A percentile compares a stretch with the other conserved stretches of the same genome.
Conservation (phyloP, 1,140 invertebrate genomes). For the Scaptomyza montana region DNA sequence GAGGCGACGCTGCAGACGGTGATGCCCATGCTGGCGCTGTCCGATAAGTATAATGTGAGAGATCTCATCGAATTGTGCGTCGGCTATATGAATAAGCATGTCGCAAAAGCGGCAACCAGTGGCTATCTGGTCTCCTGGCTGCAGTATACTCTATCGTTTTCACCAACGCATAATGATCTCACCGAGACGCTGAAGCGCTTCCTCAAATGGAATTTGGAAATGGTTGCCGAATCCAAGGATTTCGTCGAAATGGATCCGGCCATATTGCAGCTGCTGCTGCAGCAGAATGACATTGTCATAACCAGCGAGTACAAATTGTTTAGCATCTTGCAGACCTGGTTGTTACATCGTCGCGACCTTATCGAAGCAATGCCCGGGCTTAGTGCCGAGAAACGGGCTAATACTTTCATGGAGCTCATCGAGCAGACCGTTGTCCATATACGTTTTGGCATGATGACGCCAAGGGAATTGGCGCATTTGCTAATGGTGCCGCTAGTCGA, state of each 20-base stretch:
- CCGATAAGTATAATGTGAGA: slow-evolving; percentile 97
- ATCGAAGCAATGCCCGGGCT: slow-evolving; percentile 83
- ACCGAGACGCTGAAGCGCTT: slow-evolving; percentile 90
- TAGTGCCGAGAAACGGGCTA: slow-evolving; percentile 80
- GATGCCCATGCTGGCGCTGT: slow-evolving; percentile 92
- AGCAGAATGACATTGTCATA: slow-evolving; percentile 94
- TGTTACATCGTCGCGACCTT: slow-evolving; percentile 87
- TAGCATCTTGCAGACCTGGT: slow-evolving; percentile 90
- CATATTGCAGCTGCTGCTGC: slow-evolving; percentile 90
- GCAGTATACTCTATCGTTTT: slow-evolving; percentile 93
- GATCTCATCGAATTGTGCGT: slow-evolving; percentile 93
- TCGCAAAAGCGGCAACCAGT: slow-evolving; percentile 91
- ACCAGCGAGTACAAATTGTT: slow-evolving; percentile 94
- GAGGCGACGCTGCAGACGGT: slow-evolving; percentile 92
- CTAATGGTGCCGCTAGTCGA: slow-evolving; percentile 90
- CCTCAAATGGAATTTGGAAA: slow-evolving; percentile 96
- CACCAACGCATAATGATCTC: slow-evolving; percentile 88
- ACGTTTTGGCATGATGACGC: slow-evolving; percentile 96
- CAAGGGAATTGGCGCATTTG: slow-evolving; percentile 91
- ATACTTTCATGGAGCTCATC: slow-evolving; percentile 86
- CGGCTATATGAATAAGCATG: slow-evolving; percentile 94
- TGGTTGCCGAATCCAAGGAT: slow-evolving; percentile 90
- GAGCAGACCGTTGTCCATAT: slow-evolving; percentile 90
- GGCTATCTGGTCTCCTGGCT: slow-evolving; percentile 94
- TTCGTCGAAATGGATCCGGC: slow-evolving; percentile 93